Evolutionary conservation across 1,140 invertebrate species (phyloP), one percentile per base, ranked within the genome.

Genomic region (Paramacrobiotus metropolitanus): DNA sequence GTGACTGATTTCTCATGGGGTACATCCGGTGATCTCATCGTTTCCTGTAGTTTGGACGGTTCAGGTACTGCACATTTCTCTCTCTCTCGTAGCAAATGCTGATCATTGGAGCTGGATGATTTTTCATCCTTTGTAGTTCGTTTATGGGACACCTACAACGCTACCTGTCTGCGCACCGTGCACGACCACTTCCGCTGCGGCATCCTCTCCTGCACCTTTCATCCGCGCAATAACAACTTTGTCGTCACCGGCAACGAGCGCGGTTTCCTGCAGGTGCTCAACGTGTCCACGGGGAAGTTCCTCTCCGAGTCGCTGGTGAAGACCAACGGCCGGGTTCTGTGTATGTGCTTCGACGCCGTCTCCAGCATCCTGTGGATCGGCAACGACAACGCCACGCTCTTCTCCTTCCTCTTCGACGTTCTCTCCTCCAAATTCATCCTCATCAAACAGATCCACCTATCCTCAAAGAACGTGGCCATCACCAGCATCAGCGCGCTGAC

Each of bases 151-250:
- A 70, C 76, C 65, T 68, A 74, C 1, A 72, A 74, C 65, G 77
- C 77, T 1, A 71, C 68, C 15, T 86, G 84, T 68, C 73, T 89
- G 62, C 72, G 84, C 61, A 74, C 76, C 31, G 78, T 84, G 29
- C 69, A 69, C 59, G 83, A 85, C 71, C 81, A 79, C 64, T 72
- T 80, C 31, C 69, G 70, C 44, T 75, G 77, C 20, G 79, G 83
- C 68, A 74, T 87, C 45, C 73, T 84, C 1, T 84, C 80, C 64
- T 87, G 84, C 71, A 76, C 80, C 29, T 90, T 90, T 72, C 83
- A 86, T 70, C 86, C 86, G 1, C 77, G 81, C 24, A 91, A 91
- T 71, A 88, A 89, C 68, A 90, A 91, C 75, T 81, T 89, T 75
- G 80, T 88, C 66, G 78, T 86, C 69, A 81, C 82, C 63, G 86